These are phyloP conservation scores for Globodera rostochiensis DNA, from an alignment of 1,140 invertebrate genomes.

Conservation along the genomic window DNA sequence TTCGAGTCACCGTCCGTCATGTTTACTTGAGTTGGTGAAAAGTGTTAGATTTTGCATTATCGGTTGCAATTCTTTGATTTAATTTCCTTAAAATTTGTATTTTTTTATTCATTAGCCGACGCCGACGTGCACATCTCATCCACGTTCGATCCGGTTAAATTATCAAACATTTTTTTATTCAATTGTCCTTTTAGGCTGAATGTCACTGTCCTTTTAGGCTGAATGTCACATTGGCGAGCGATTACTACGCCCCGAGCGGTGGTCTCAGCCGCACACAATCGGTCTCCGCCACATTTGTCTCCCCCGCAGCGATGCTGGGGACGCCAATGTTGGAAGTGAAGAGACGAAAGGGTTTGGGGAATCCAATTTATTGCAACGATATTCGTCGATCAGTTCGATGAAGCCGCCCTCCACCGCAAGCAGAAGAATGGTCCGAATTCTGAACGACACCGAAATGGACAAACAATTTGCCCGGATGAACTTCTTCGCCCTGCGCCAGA, in stretches of 20 bases:
- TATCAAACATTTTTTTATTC: constrained; percentile 1
- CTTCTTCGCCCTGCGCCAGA: constrained; percentile 38
- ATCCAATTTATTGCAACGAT: neutral
- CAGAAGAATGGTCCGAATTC: constrained; percentile 14
- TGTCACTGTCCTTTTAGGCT: constrained; percentile 31
- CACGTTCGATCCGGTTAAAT: constrained; percentile 39
- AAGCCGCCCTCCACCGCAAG: neutral
- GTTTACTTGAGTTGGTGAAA: constrained; percentile 39
- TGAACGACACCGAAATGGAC: constrained; percentile 33
- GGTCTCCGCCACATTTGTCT: constrained; percentile 20
- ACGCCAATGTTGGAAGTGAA: neutral
- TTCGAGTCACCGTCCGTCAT: constrained; percentile 50
- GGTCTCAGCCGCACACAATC: neutral
- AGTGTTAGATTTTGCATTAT: neutral
- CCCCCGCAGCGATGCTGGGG: neutral
- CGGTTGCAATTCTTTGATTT: too few species aligned
- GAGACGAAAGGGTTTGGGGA: neutral
- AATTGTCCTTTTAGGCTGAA: constrained; percentile 19
- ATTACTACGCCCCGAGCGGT: neutral
- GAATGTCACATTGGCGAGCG: constrained; percentile 50
- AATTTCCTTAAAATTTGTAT: too few species aligned
- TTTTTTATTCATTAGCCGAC: constrained; percentile 1
- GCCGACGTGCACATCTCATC: constrained; percentile 40
- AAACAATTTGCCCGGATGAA: constrained; percentile 39
- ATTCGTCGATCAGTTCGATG: neutral